Evolutionary conservation across 2,113 vertebrate genomes (phyloP).

Genomic region (Irena cyanogastra): DNA sequence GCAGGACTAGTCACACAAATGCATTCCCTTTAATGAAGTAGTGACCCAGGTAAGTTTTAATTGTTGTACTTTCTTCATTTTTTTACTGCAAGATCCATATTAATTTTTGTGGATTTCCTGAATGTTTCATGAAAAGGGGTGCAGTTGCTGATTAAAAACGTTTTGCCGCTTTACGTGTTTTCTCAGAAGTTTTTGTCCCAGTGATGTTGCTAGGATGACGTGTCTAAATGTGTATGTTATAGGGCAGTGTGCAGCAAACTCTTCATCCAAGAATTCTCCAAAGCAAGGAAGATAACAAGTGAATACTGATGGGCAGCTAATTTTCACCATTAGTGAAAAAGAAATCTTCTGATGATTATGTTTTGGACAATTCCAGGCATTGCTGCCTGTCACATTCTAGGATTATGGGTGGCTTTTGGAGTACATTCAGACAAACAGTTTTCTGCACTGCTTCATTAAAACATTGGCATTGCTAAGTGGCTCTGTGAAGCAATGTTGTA

Average conservation of each 20-base stretch:
- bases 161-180: not conserved
- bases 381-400: not conserved
- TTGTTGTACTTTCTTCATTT: not conserved
- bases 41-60: not conserved
- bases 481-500: not conserved
- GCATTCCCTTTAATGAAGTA: not conserved
- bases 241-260: not conserved
- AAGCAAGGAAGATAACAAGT: accelerated
- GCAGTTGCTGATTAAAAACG: not conserved
- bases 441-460: not conserved
- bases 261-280: not conserved
- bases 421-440: not conserved
- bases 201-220: not conserved
- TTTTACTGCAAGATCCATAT: not conserved
- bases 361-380: not conserved
- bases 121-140: not conserved
- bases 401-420: not conserved
- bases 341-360: not conserved
- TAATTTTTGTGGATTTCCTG: not conserved
- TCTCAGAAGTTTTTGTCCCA: not conserved
- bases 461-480: not conserved
- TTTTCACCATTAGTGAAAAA: not conserved
- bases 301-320: not conserved
- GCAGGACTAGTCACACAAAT: not conserved
- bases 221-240: not conserved